phyloP scores from a whole-genome alignment of 2,797 vertebrate species.

The Artibeus lituratus region DNA sequence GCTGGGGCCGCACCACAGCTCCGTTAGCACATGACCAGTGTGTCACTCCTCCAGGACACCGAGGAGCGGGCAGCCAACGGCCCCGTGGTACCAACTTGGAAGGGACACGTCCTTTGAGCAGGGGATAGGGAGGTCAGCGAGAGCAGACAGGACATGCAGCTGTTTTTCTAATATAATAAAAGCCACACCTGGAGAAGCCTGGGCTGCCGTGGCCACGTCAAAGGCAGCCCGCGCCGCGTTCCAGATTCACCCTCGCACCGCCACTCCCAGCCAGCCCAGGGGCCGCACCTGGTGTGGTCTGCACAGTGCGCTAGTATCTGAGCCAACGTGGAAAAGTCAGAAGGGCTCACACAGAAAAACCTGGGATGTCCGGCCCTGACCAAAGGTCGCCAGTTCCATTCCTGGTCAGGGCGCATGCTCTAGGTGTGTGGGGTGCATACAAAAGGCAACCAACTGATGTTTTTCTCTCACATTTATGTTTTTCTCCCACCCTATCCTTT shows the following conservation, averaged over 20 bases:
- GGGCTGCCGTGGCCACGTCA: fast-evolving
- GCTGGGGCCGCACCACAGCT: no score
- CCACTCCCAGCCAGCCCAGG: fast-evolving
- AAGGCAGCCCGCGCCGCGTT: background rate
- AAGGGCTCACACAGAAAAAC: fast-evolving
- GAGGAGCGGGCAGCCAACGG: background rate
- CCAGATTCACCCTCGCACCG: background rate
- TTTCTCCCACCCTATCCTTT: background rate
- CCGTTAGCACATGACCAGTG: background rate
- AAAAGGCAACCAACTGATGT: background rate
- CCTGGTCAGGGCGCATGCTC: background rate
- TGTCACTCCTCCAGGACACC: background rate
- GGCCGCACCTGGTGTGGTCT: fast-evolving
- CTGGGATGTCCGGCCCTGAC: background rate
- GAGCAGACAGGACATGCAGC: fast-evolving
- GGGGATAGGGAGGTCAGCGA: background rate
- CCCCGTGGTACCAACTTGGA: background rate
- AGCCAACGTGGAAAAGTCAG: background rate
- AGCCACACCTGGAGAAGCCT: background rate
- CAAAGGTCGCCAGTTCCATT: no score
- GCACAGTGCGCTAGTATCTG: fast-evolving
- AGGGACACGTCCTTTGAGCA: background rate
- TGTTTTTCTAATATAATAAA: background rate
- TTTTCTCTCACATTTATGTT: background rate
- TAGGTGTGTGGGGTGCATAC: background rate